Conservation (phyloP, 2,797 vertebrate genomes). For the Notolepis coatsorum region DNA sequence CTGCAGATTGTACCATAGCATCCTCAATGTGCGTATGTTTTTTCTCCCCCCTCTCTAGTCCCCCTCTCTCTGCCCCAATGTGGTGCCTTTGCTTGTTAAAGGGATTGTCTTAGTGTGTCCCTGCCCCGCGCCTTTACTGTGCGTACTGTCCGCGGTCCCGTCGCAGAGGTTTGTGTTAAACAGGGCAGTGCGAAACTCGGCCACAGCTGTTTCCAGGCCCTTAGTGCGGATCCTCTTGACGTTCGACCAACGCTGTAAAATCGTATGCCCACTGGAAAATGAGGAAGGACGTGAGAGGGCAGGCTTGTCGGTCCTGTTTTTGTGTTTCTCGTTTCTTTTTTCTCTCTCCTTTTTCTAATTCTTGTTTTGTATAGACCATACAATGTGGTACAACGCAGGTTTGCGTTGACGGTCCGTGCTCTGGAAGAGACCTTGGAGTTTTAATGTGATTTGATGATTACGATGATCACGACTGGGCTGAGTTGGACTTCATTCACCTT, state of each 20-base stretch:
- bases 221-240: not conserved
- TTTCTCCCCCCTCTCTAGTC: not conserved
- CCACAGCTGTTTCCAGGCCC: not conserved
- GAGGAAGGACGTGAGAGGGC: constrained; percentile 3
- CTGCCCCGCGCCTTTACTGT: not conserved
- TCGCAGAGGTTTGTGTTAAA: constrained; percentile 1
- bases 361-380: constrained; percentile 58
- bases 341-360: constrained; percentile 40
- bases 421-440: constrained; percentile 13
- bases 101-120: not conserved
- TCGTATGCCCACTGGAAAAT: not conserved
- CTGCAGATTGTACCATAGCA: constrained; percentile 14
- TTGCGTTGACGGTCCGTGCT: constrained; percentile 46
- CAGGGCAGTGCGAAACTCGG: constrained; percentile 1
- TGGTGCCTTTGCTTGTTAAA: constrained; percentile 15
- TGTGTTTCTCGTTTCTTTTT: not conserved
- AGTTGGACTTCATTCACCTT: constrained; percentile 44
- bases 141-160: not conserved
- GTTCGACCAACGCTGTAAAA: not conserved
- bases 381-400: constrained; percentile 50
- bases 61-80: constrained; percentile 12
- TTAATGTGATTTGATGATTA: constrained; percentile 10
- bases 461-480: constrained; percentile 9
- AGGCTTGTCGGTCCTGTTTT: constrained; percentile 14
- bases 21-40: not conserved